Evolutionary conservation across 2,888 invertebrate genomes (phyloP).

Genomic region (Aleiodes leptofemur): DNA sequence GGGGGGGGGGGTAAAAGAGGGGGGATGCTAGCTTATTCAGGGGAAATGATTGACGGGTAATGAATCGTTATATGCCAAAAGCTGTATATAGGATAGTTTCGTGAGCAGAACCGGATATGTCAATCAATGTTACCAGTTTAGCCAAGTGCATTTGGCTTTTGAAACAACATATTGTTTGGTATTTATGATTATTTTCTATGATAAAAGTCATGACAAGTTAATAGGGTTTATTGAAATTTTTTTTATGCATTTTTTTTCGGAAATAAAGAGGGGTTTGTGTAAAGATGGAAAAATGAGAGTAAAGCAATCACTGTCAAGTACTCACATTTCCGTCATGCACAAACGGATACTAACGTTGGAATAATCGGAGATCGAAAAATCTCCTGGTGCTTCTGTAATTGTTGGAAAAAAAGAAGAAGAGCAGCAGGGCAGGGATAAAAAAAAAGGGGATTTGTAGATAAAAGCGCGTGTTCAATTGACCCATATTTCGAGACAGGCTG

Average conservation of each 20-base stretch:
- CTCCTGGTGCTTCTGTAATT: slow-evolving; percentile 7
- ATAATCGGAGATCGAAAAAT: slow-evolving; percentile 38
- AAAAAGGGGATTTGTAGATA: slow-evolving; percentile 6
- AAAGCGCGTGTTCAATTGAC: slow-evolving; percentile 29
- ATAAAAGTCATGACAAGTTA: no score
- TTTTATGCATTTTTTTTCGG: background rate
- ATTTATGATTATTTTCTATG: background rate
- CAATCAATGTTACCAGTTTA: slow-evolving; percentile 19
- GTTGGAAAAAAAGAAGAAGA: background rate
- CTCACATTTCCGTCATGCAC: slow-evolving; percentile 31
- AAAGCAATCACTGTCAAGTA: slow-evolving; percentile 16
- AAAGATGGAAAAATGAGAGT: background rate
- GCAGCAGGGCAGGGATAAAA: background rate
- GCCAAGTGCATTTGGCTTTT: slow-evolving; percentile 3
- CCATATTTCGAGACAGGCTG: slow-evolving; percentile 14
- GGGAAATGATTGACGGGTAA: slow-evolving; percentile 44
- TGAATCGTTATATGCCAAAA: slow-evolving; percentile 45
- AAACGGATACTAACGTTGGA: slow-evolving; percentile 37
- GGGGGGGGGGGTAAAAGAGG: slow-evolving; percentile 24
- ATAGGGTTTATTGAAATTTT: background rate
- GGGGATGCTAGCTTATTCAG: slow-evolving; percentile 52
- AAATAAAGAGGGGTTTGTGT: background rate
- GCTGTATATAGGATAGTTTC: slow-evolving; percentile 9
- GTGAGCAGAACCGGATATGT: slow-evolving; percentile 21
- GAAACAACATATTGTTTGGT: background rate